Base-by-base conservation (phyloP, 2,113 vertebrate species). In the Leptocoma aspasia region DNA sequence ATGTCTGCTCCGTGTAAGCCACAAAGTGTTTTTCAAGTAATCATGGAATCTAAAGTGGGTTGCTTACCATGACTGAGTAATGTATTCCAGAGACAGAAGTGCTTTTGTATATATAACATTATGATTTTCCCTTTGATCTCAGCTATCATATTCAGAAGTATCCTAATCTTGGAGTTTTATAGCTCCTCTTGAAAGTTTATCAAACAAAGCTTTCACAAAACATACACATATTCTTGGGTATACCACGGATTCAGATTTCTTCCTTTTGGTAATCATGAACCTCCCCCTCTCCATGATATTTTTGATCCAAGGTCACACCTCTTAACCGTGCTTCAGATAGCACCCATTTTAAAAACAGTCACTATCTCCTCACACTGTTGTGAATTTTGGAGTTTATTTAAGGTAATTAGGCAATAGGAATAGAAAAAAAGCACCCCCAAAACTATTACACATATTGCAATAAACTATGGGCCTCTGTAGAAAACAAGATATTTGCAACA, bases 31-130 rank as follows among this genome's bases (percentile, higher is more conserved):
- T 95, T 87, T 91, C 90, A 96, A 89, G 81, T 88, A 97, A 94
- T 97, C 94, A 93, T 47, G 86, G 90, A 96, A 96, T 97, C 95
- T 97, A 94, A 95, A 96, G 91, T 92, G 76, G 66, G 44, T 87
- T 95, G 81, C 90, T 95, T 95, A 94, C 93, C 57, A 76, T 76
- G 79, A 56, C 86, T 91, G 82, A 86, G 59, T 91, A 94, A 96
- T 87, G 64, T 78, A 94, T 94, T 95, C 70, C 53, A 89, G 76
- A 95, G 78, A 95, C 44, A 94, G n/a, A 73, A 94, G 87, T 90
- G 80, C 73, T 96, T 94, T 95, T 93, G 82, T 96, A 70, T 87
- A 93, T 78, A 94, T 94, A 96, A 95, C 84, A 85, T 76, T 75
- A 54, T 70, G 82, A 90, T 94, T 96, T 96, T 94, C 54, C 69